Percentiles rank a stretch among this genome's conserved stretches.
Evolutionary conservation across 2,113 vertebrate genomes (phyloP).

Genomic region (Ictidomys tridecemlineatus): DNA sequence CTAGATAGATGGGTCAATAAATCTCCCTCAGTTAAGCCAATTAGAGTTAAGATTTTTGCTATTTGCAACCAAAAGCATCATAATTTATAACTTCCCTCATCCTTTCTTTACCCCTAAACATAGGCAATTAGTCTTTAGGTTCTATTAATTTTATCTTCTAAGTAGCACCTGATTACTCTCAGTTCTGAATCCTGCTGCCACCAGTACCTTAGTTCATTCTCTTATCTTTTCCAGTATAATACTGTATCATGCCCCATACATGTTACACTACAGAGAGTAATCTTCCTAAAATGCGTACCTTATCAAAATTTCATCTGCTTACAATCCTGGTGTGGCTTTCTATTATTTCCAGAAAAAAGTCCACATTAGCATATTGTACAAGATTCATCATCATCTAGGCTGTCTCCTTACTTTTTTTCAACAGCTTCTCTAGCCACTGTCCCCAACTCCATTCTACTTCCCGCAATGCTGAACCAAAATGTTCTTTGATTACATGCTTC

Average conservation of each 20-base stretch:
- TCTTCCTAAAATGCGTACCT: conserved; percentile 46
- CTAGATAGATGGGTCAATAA: not conserved
- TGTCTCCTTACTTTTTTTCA: conserved; percentile 13
- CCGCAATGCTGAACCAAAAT: conserved; percentile 30
- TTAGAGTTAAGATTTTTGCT: conserved; percentile 39
- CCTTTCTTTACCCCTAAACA: not conserved
- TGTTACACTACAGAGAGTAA: not conserved
- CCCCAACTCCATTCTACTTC: not conserved
- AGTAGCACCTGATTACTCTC: conserved; percentile 17
- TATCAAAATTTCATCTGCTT: conserved; percentile 57
- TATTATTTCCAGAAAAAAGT: conserved; percentile 35
- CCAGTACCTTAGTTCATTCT: not conserved
- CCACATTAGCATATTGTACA: not conserved
- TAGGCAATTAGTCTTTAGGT: not conserved
- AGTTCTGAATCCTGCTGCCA: not conserved
- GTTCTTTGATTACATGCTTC: not conserved
- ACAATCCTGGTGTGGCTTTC: conserved; percentile 33
- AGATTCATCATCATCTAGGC: not conserved
- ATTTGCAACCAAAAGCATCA: conserved; percentile 47
- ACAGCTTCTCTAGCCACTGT: not conserved
- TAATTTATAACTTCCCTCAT: conserved; percentile 42
- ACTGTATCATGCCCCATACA: not conserved
- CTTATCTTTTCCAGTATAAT: not conserved
- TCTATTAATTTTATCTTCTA: conserved; percentile 56
- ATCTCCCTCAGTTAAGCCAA: conserved; percentile 37